phyloP scores from a whole-genome alignment of 1,140 invertebrate genomes.

The Ruditapes philippinarum region DNA sequence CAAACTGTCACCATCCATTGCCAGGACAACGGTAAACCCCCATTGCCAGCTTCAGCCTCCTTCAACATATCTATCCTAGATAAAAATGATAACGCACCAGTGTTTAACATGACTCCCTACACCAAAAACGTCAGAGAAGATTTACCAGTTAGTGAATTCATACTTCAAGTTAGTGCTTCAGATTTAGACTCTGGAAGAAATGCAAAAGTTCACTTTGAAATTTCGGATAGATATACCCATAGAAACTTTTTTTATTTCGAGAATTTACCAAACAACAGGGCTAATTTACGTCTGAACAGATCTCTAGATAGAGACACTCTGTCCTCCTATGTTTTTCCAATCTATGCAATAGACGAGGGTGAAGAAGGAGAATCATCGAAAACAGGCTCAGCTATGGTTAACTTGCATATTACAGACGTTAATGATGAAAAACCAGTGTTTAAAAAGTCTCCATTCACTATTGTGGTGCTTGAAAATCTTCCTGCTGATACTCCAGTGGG shows the following conservation, averaged over 20 bases:
- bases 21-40: constrained; percentile 92
- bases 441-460: constrained; percentile 58
- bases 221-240: constrained; percentile 3
- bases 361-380: background rate
- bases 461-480: constrained; percentile 69
- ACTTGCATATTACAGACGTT: constrained; percentile 71
- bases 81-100: constrained; percentile 53
- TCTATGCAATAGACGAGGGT: constrained; percentile 48
- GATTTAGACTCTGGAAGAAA: constrained; percentile 67
- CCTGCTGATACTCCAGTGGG: constrained; percentile 63
- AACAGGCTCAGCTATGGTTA: constrained; percentile 56
- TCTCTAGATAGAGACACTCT: constrained; percentile 45
- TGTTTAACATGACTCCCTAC: constrained; percentile 87
- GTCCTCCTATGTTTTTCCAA: constrained; percentile 48
- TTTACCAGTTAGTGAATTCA: constrained; percentile 59
- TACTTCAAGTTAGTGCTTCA: constrained; percentile 64
- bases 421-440: constrained; percentile 76
- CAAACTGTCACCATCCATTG: constrained; percentile 94
- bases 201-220: constrained; percentile 37
- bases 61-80: constrained; percentile 92
- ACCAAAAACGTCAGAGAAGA: constrained; percentile 74
- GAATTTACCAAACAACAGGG: constrained; percentile 15
- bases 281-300: constrained; percentile 32
- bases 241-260: constrained; percentile 60
- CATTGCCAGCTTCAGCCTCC: constrained; percentile 91